A percentile compares a stretch with the other conserved stretches of the same genome.
Evolutionary conservation across 2,797 vertebrate species (phyloP).

Genomic region (Euthynnus affinis): DNA sequence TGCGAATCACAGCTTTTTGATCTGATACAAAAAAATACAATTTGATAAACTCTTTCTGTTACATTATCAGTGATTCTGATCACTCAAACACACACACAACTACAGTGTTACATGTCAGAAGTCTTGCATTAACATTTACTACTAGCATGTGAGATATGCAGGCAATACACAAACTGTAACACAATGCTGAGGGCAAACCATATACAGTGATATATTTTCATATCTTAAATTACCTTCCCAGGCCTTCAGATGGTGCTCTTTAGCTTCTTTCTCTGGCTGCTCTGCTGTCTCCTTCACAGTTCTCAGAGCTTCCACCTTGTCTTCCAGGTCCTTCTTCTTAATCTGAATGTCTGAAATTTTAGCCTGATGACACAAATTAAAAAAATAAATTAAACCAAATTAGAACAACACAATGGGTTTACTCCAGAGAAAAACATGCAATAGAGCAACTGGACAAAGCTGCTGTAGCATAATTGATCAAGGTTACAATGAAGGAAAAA

Average conservation of each 20-base stretch:
- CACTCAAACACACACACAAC: too few species aligned
- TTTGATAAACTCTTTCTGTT: neutral
- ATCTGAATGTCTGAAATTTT: constrained; percentile 85
- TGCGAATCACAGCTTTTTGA: constrained; percentile 83
- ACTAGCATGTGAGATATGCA: neutral
- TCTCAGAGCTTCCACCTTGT: constrained; percentile 87
- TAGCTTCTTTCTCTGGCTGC: constrained; percentile 92
- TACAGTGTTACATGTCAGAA: neutral
- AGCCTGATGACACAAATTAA: constrained; percentile 72
- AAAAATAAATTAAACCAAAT: neutral
- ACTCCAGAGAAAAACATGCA: neutral
- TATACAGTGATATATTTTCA: constrained; percentile 32
- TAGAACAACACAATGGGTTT: neutral
- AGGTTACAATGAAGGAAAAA: neutral
- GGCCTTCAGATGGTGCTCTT: constrained; percentile 89
- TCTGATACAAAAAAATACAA: constrained; percentile 77
- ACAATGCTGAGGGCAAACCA: constrained; percentile 17
- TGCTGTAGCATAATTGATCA: neutral
- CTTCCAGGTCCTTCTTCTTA: constrained; percentile 86
- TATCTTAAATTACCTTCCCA: constrained; percentile 89
- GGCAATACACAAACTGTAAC: neutral
- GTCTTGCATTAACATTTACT: neutral
- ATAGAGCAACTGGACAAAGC: neutral
- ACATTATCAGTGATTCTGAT: neutral
- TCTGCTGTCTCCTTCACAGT: constrained; percentile 89